Base-by-base conservation (phyloP, 1,140 invertebrate species). In the Nebria ingens region DNA sequence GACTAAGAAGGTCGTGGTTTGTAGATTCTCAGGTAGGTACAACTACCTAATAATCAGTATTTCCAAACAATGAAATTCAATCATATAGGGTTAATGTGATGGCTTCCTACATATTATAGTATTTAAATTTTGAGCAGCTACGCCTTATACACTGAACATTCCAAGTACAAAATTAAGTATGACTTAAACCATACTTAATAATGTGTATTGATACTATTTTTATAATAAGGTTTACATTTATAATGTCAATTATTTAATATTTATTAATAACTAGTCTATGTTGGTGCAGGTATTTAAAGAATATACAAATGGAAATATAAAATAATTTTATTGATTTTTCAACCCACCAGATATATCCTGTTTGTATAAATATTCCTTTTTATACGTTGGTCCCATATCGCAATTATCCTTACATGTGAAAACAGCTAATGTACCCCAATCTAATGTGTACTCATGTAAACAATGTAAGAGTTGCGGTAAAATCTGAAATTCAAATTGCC, bases 401-500 rank as follows among this genome's bases (percentile, higher is more conserved):
- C 94, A 97, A 69, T 84, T 91, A 19, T 79, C 76, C 66, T 76
- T 74, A 68, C 93, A 98, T 0, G 91, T 94, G 65, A 89, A 97
- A 12, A 97, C 71, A 49, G 80, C 78, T 50, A 97, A 66, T 25
- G 90, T 83, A 29, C 93, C 93, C 90, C 91, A 97, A 71, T 97
- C 93, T 22, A 97, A 73, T 60, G 79, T 81, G 15, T 82, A 77
- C n/a, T 82, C 71, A 49, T 83, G 68, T 56, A 79, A 72, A 54
- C 89, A 82, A 64, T 85, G 84, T 19, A 98, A 68, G 49, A 96
- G 71, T 71, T 97, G 92, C 1, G 95, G 94, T 86, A 97, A 91
- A 50, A 97, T 81, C 84, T 93, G 74, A 77, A 95, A 95, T 75
- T 98, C 94, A 80, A 94, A 97, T 61, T 84, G 77, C 59, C 93